Base-by-base conservation (phyloP, 2,113 vertebrate species). In the Craseonycteris thonglongyai region DNA sequence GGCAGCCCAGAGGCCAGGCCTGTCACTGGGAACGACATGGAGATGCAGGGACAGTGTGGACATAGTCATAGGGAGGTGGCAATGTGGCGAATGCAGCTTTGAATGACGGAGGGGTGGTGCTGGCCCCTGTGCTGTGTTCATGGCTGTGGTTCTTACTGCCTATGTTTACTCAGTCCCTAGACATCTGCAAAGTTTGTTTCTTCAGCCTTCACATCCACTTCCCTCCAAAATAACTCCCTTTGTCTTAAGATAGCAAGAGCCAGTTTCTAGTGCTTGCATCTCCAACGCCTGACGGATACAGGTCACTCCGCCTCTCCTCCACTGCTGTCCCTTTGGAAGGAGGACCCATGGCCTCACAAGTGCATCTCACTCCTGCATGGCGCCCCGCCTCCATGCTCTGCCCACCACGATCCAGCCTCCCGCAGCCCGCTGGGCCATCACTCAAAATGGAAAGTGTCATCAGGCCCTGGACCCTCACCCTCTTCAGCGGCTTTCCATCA, bases 71-170 rank as follows among this genome's bases (percentile, higher is more conserved):
- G 61, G 19, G 19, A 82, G 56, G 14, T 49, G 56, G 47, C 24
- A 15, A 47, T 1, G 1, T 5, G 14, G 24, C 72, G 33, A 38
- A 54, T 19, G 40, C 5, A 56, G 35, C 8, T 84, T 16, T 56
- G 24, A 33, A 35, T 21, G 74, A 24, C 26, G 0, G 2, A 12
- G 30, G 7, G 0, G 1, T 6, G 33, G 30, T 26, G 15, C 58
- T 71, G n/a, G 21, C 21, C 22, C 22, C 42, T 24, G 5, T 6
- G 12, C 35, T 35, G 0, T 49, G 66, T 49, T 68, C 26, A 24
- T 2, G 10, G 54, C n/a, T 26, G 26, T n/a, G 7, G 18, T 66
- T 76, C 24, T 49, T 40, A 33, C 19, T 75, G 13, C 10, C 14
- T 33, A 0, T 12, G 12, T 51, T 28, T 54, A 59, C n/a, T 74